Conservation (phyloP, 2,888 invertebrate species). For the Apocheima hispidaria region DNA sequence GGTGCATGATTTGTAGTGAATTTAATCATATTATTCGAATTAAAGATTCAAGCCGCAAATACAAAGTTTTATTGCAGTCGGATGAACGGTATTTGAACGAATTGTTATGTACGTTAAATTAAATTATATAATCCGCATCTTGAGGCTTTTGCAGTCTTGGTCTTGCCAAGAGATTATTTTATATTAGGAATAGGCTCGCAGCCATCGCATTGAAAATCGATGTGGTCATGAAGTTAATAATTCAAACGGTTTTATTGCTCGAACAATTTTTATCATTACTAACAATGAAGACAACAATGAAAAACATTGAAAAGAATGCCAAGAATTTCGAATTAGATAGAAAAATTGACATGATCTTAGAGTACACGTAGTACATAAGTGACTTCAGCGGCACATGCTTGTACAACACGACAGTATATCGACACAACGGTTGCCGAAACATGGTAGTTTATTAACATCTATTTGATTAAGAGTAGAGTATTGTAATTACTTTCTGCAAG, state of each 20-base stretch:
- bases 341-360: slow-evolving; percentile 1
- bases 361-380: not conserved
- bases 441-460: no score
- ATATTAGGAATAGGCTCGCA: slow-evolving; percentile 34
- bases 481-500: no score
- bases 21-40: slow-evolving; percentile 15
- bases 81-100: no score
- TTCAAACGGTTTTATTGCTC: slow-evolving; percentile 29
- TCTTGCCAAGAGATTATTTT: slow-evolving; percentile 41
- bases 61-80: no score
- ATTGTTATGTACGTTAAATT: no score
- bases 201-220: slow-evolving; percentile 32
- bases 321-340: slow-evolving; percentile 19
- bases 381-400: no score
- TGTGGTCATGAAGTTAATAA: slow-evolving; percentile 14
- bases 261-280: slow-evolving; percentile 31
- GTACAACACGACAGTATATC: not conserved
- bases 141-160: no score
- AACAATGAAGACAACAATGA: no score
- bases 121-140: no score
- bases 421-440: no score
- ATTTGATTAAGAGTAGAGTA: no score
- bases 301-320: slow-evolving; percentile 34
- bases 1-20: slow-evolving; percentile 17
- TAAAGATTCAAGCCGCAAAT: slow-evolving; percentile 4